Evolutionary conservation across 2,888 invertebrate genomes (phyloP).

Genomic region (Allacma fusca): DNA sequence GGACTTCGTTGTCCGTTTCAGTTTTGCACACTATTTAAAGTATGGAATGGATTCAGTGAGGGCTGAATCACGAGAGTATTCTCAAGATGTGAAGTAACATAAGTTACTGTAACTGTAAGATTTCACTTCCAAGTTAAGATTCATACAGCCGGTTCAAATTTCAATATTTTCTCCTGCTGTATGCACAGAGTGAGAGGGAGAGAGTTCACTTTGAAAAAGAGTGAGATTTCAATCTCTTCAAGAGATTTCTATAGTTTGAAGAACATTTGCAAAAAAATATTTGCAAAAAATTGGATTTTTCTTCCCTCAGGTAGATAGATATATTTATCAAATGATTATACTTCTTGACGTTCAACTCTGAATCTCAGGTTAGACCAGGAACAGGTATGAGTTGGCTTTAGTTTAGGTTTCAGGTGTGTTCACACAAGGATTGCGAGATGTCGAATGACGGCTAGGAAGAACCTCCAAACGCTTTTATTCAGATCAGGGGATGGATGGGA

Average conservation of each 20-base stretch:
- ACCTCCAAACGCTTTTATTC: conserved; percentile 25
- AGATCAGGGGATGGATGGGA: neutral
- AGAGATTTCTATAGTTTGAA: neutral
- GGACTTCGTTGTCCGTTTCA: neutral
- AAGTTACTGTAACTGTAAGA: neutral
- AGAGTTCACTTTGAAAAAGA: no score
- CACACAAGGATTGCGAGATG: conserved; percentile 28
- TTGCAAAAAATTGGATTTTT: neutral
- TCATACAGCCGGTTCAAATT: neutral
- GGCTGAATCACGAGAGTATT: neutral
- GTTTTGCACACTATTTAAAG: neutral
- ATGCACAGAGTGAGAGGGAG: no score
- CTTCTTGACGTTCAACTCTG: neutral
- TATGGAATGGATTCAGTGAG: neutral
- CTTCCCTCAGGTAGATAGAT: neutral
- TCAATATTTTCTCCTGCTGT: no score
- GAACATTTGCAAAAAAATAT: neutral
- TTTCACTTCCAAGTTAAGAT: neutral
- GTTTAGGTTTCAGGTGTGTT: conserved; percentile 19
- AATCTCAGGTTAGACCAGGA: conserved; percentile 18
- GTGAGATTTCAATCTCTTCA: no score
- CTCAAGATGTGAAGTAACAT: neutral
- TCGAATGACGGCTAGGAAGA: conserved; percentile 30
- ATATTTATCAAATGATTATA: neutral
- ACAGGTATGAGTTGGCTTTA: neutral